Percentiles rank a stretch among this genome's conserved stretches.
phyloP scores from a whole-genome alignment of 2,888 invertebrate species.

The Drosophila falleni region DNA sequence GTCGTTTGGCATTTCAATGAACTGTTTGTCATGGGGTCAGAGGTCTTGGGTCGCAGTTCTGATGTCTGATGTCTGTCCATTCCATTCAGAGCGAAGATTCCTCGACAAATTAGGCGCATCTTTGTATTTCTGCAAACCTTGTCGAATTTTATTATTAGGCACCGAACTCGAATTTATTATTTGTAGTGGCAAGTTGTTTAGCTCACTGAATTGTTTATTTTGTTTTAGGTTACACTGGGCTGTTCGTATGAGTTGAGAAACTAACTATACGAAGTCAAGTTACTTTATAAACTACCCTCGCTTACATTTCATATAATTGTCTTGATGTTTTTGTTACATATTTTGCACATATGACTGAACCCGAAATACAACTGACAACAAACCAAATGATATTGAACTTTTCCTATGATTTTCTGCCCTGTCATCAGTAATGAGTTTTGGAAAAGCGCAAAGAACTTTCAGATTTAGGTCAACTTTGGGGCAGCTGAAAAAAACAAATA shows the following conservation, averaged over 20 bases:
- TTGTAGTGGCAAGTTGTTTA: constrained; percentile 60
- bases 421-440: constrained; percentile 69
- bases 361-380: constrained; percentile 59
- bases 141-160: constrained; percentile 68
- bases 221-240: constrained; percentile 7
- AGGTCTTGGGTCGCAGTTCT: constrained; percentile 1
- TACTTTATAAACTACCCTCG: constrained; percentile 40
- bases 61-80: constrained; percentile 18
- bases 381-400: constrained; percentile 52
- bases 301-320: constrained; percentile 37
- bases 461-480: constrained; percentile 55
- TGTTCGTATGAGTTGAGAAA: too few species aligned
- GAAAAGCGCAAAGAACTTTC: constrained; percentile 21
- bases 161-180: constrained; percentile 60
- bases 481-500: constrained; percentile 31
- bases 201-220: constrained; percentile 49
- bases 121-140: constrained; percentile 71
- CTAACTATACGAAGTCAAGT: too few species aligned
- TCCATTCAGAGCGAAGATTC: constrained; percentile 31
- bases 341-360: constrained; percentile 57
- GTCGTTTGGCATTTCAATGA: constrained; percentile 71
- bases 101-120: constrained; percentile 64
- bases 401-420: constrained; percentile 54
- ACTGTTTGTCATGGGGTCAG: constrained; percentile 33
- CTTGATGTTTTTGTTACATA: constrained; percentile 47